Evolutionary conservation across 1,140 invertebrate species (phyloP).

Genomic region (Diprion similis): DNA sequence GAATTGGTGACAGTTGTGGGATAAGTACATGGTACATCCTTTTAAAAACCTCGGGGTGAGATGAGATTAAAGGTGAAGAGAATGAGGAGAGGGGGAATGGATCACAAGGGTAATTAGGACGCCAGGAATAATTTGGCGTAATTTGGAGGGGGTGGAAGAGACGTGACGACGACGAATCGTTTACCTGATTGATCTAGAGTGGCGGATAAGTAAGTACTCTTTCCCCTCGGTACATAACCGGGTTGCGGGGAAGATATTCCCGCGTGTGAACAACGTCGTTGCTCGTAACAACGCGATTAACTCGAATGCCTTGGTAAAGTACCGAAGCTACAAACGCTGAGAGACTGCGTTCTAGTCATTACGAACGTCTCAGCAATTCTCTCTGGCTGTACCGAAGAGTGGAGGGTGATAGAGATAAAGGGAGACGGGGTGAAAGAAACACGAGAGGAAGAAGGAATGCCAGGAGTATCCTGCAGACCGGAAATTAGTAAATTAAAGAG

Average conservation of each 20-base stretch:
- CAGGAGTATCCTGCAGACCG: too few species aligned
- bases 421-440: too few species aligned
- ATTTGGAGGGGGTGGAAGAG: background rate
- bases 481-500: too few species aligned
- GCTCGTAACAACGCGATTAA: constrained; percentile 5
- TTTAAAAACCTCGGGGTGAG: too few species aligned
- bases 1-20: too few species aligned
- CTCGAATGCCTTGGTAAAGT: background rate
- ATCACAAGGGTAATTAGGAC: background rate
- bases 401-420: too few species aligned
- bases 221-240: background rate
- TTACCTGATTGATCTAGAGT: background rate
- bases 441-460: too few species aligned
- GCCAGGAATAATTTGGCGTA: background rate
- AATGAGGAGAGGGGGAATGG: background rate
- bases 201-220: background rate
- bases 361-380: background rate
- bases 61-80: too few species aligned
- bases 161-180: background rate
- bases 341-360: background rate
- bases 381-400: too few species aligned
- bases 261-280: background rate
- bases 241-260: background rate
- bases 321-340: background rate
- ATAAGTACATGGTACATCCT: too few species aligned